A percentile compares a stretch with the other conserved stretches of the same genome.
Evolutionary conservation across 2,113 vertebrate species (phyloP).

Genomic region (Gallinago paraguaiae): DNA sequence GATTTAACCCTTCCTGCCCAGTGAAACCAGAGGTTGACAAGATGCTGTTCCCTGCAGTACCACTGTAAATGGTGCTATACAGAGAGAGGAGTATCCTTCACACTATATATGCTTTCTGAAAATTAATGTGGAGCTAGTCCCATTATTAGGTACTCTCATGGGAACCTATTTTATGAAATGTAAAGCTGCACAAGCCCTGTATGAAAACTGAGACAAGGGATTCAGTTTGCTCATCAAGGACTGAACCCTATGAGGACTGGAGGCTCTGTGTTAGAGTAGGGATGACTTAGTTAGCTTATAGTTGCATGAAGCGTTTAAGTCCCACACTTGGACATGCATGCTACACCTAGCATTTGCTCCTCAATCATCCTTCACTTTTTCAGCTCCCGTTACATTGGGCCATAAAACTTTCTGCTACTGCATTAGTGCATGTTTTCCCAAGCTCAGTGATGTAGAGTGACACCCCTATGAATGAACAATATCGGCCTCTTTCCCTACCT

Average conservation of each 20-base stretch:
- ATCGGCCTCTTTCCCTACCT: background rate
- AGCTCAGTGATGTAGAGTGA: background rate
- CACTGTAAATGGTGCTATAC: background rate
- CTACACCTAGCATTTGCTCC: background rate
- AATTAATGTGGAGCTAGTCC: background rate
- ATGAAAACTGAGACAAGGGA: background rate
- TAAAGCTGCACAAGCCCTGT: background rate
- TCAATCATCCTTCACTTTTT: background rate
- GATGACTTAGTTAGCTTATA: background rate
- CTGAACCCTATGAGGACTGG: background rate
- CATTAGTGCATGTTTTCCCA: background rate
- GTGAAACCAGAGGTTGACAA: background rate
- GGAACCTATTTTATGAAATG: background rate
- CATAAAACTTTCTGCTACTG: background rate
- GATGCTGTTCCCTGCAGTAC: background rate
- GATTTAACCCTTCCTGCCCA: background rate
- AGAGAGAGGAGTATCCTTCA: background rate
- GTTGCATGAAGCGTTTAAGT: background rate
- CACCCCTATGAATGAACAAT: background rate
- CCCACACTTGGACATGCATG: background rate
- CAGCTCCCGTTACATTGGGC: background rate
- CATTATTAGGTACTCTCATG: accelerated
- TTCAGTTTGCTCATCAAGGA: background rate
- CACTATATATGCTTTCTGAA: background rate
- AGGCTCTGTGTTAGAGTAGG: background rate